Conservation (phyloP, 2,888 invertebrate species). For the Noctua janthe region DNA sequence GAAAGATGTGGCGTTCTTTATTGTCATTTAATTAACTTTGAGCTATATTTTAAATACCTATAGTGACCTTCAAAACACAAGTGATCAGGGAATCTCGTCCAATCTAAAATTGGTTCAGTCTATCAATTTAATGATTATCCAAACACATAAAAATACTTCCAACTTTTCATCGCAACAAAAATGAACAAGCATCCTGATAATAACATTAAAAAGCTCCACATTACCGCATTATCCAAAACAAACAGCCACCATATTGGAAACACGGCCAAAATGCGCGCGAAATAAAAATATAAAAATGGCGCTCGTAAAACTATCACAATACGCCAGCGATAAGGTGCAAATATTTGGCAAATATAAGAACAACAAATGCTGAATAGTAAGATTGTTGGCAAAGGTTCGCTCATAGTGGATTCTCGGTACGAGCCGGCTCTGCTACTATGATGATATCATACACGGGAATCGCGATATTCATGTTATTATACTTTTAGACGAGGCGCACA, state of each 20-base stretch:
- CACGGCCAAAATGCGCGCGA: slow-evolving; percentile 74
- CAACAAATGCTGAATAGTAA: slow-evolving; percentile 84
- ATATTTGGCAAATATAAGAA: slow-evolving; percentile 87
- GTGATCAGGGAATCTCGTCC: neutral
- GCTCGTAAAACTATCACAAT: slow-evolving; percentile 83
- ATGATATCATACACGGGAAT: slow-evolving; percentile 76
- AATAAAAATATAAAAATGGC: slow-evolving; percentile 78
- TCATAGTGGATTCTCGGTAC: slow-evolving; percentile 73
- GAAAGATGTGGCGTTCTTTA: neutral
- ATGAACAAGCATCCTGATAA: slow-evolving; percentile 65
- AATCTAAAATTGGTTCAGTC: slow-evolving; percentile 11
- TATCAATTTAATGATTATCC: slow-evolving; percentile 3
- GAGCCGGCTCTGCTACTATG: slow-evolving; percentile 63
- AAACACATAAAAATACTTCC: slow-evolving; percentile 39
- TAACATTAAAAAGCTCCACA: slow-evolving; percentile 61
- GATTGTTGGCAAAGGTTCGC: slow-evolving; percentile 83
- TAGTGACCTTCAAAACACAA: neutral
- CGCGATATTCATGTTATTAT: slow-evolving; percentile 69
- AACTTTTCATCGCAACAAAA: slow-evolving; percentile 54
- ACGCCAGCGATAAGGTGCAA: slow-evolving; percentile 82
- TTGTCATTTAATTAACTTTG: slow-evolving; percentile 29
- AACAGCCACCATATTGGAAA: slow-evolving; percentile 75
- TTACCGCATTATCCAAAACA: slow-evolving; percentile 71
- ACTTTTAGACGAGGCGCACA: slow-evolving; percentile 67
- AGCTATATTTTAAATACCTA: neutral